These are phyloP conservation scores for Taenaris catops DNA, from an alignment of 2,888 invertebrate species.

Conservation along the genomic window DNA sequence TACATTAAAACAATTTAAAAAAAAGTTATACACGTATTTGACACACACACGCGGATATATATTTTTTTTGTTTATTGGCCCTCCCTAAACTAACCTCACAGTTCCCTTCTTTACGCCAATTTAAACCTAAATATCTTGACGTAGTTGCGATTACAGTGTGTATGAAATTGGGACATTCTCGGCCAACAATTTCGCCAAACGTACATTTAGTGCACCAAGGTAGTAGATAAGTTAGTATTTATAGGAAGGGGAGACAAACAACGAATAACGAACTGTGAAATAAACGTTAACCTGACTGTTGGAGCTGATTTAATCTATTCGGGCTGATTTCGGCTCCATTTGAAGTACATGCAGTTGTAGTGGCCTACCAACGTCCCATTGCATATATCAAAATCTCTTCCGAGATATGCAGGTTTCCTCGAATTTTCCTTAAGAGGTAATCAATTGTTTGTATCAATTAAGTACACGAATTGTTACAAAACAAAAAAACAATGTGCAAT, in stretches of 20 bases:
- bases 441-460: too few species aligned
- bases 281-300: conserved; percentile 38
- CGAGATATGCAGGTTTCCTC: too few species aligned
- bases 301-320: too few species aligned
- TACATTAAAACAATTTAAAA: neutral
- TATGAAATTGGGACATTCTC: conserved; percentile 6
- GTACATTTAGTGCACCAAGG: conserved; percentile 40
- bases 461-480: too few species aligned
- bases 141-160: conserved; percentile 23
- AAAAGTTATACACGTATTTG: neutral
- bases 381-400: too few species aligned
- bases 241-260: conserved; percentile 33
- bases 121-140: conserved; percentile 24
- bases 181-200: conserved; percentile 12
- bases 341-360: too few species aligned
- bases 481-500: too few species aligned
- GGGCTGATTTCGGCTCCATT: too few species aligned
- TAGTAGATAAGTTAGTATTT: conserved; percentile 37
- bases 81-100: neutral
- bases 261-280: conserved; percentile 48
- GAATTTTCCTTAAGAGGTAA: too few species aligned
- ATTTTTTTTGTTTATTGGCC: too few species aligned
- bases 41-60: too few species aligned
- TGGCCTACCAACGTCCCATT: too few species aligned
- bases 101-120: conserved; percentile 22